phyloP scores from a whole-genome alignment of 2,797 vertebrate genomes.

The Phrynocephalus forsythii region DNA sequence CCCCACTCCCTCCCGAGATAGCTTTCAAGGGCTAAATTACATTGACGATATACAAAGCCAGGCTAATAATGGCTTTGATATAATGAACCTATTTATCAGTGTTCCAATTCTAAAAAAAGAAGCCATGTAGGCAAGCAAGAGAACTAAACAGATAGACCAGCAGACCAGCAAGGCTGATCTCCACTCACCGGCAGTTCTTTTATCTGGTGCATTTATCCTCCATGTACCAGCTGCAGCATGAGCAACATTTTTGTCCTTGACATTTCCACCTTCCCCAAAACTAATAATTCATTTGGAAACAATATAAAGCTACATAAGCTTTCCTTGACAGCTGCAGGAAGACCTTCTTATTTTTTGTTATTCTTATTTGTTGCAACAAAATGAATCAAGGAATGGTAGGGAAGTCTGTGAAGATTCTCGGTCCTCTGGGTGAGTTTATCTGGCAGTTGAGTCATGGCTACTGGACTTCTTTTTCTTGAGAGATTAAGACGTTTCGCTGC shows the following conservation, averaged over 20 bases:
- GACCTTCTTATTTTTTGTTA: too few species aligned
- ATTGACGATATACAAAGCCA: background rate
- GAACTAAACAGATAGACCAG: background rate
- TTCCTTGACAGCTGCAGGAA: background rate
- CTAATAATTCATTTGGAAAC: background rate
- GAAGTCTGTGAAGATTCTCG: too few species aligned
- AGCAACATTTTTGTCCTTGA: background rate
- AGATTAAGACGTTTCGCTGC: too few species aligned
- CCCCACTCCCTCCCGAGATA: background rate
- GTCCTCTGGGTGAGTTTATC: too few species aligned
- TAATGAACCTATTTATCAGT: background rate
- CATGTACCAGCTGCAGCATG: background rate
- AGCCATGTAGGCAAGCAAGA: background rate
- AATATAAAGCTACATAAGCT: background rate
- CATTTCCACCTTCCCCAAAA: background rate
- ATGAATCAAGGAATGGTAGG: background rate
- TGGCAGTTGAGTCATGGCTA: too few species aligned
- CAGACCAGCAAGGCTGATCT: background rate
- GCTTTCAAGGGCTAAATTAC: slow-evolving; percentile 17
- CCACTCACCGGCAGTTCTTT: background rate
- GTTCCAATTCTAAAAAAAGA: background rate
- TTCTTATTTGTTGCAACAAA: too few species aligned
- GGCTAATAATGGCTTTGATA: background rate
- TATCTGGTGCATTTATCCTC: background rate
- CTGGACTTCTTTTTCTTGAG: too few species aligned